Conservation (phyloP, 2,797 vertebrate genomes). For the Melanogrammus aeglefinus region DNA sequence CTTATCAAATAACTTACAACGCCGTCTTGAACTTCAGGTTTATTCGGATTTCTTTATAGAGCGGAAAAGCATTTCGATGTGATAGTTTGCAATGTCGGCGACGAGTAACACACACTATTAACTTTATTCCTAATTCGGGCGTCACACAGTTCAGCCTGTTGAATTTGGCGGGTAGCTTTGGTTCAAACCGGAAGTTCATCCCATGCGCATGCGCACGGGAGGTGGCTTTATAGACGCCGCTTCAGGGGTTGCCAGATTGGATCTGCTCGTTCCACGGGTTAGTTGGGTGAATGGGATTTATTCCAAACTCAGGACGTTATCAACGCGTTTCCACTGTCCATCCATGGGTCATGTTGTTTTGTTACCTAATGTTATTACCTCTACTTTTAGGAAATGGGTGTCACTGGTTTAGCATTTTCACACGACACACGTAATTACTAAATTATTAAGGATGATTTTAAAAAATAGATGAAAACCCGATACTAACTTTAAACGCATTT, state of each 20-base stretch:
- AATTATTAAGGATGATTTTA: too few species aligned
- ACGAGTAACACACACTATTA: not conserved
- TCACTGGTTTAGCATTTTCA: too few species aligned
- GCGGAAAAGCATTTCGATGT: not conserved
- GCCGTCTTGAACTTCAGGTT: not conserved
- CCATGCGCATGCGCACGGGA: not conserved
- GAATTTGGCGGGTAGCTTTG: constrained; percentile 60
- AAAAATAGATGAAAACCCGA: too few species aligned
- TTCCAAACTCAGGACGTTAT: not conserved
- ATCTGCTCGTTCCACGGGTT: not conserved
- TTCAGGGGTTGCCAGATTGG: not conserved
- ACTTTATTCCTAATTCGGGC: too few species aligned
- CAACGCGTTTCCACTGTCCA: too few species aligned
- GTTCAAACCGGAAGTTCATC: not conserved
- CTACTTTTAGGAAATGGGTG: too few species aligned
- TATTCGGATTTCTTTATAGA: not conserved
- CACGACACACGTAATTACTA: too few species aligned
- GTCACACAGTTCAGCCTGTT: constrained; percentile 19
- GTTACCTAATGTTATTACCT: too few species aligned
- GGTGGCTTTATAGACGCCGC: not conserved
- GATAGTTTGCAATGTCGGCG: not conserved
- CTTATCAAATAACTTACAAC: not conserved
- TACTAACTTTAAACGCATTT: too few species aligned
- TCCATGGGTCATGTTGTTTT: too few species aligned
- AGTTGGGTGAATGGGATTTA: not conserved